These are phyloP conservation scores for Xylophagus ater DNA, from an alignment of 2,888 invertebrate species.

Conservation along the genomic window DNA sequence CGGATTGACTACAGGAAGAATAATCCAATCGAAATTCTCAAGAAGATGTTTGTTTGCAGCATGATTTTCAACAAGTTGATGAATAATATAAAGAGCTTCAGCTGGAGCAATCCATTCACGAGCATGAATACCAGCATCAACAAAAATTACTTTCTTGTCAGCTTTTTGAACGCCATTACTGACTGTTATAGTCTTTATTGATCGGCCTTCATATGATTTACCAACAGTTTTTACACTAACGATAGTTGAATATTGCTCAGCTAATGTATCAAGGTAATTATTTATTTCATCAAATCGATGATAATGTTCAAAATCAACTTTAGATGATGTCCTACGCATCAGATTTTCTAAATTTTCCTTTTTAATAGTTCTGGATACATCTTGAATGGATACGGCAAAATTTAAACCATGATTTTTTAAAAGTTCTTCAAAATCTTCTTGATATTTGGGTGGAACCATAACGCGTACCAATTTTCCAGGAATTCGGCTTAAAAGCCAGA, in stretches of 20 bases:
- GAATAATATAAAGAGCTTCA: conserved; percentile 42
- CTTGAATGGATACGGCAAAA: neutral
- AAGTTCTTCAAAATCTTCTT: conserved; percentile 8
- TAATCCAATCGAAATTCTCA: conserved; percentile 47
- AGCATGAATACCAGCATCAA: conserved; percentile 40
- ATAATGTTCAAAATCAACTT: conserved; percentile 26
- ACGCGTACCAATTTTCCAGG: conserved; percentile 6
- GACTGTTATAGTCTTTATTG: conserved; percentile 45
- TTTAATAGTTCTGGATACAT: conserved; percentile 6
- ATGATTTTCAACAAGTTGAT: conserved; percentile 42
- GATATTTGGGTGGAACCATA: conserved; percentile 12
- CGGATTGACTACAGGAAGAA: conserved; percentile 50
- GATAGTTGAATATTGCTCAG: neutral
- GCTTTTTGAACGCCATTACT: conserved; percentile 38
- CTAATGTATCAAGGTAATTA: conserved; percentile 31
- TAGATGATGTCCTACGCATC: conserved; percentile 16
- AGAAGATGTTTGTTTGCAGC: conserved; percentile 35
- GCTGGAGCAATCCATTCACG: conserved; percentile 50
- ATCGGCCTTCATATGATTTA: conserved; percentile 11
- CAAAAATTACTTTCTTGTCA: conserved; percentile 12
- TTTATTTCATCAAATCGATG: conserved; percentile 32
- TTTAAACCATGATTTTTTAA: conserved; percentile 3
- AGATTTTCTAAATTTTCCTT: conserved; percentile 18
- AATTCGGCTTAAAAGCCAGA: conserved; percentile 3
- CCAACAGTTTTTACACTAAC: conserved; percentile 12